Evolutionary conservation across 2,888 invertebrate genomes (phyloP).

Genomic region (Folsomia manolachei): DNA sequence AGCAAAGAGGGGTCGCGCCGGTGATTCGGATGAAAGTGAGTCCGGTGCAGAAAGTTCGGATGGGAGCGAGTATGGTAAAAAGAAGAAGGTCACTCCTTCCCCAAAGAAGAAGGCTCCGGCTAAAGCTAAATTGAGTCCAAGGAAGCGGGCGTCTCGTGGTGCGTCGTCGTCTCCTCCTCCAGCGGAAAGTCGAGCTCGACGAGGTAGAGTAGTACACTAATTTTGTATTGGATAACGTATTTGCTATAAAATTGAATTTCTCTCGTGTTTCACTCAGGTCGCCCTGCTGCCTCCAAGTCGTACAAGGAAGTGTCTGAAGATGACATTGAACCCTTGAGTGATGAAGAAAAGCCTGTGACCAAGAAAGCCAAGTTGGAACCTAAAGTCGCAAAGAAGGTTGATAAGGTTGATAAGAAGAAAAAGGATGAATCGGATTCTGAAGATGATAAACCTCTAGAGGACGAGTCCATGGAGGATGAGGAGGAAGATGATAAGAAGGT

Average conservation of each 20-base stretch:
- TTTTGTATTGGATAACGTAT: too few species aligned
- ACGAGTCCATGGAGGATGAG: slow-evolving; percentile 30
- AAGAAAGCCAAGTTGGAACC: slow-evolving; percentile 21
- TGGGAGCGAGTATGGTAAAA: slow-evolving; percentile 49
- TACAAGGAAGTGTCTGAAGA: slow-evolving; percentile 42
- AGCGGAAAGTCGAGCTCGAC: neutral
- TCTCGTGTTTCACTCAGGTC: too few species aligned
- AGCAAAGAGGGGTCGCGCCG: slow-evolving; percentile 33
- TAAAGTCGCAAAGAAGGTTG: slow-evolving; percentile 29
- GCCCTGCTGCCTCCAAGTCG: slow-evolving; percentile 30
- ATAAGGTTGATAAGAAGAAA: slow-evolving; percentile 26
- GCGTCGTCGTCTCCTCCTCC: slow-evolving; percentile 15
- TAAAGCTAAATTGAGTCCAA: neutral
- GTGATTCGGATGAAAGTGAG: slow-evolving; percentile 34
- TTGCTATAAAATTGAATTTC: too few species aligned
- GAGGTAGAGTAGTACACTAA: too few species aligned
- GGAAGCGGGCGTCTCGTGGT: neutral
- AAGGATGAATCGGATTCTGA: slow-evolving; percentile 26
- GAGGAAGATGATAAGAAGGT: slow-evolving; percentile 20
- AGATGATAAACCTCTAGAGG: slow-evolving; percentile 31
- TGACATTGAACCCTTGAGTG: slow-evolving; percentile 27
- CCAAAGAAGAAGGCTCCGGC: slow-evolving; percentile 27
- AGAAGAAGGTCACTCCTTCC: slow-evolving; percentile 24
- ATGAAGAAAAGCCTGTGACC: slow-evolving; percentile 27
- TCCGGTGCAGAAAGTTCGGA: slow-evolving; percentile 41